Percentiles rank a stretch among this genome's conserved stretches.
phyloP scores from a whole-genome alignment of 2,113 vertebrate genomes.

The Candoia aspera region DNA sequence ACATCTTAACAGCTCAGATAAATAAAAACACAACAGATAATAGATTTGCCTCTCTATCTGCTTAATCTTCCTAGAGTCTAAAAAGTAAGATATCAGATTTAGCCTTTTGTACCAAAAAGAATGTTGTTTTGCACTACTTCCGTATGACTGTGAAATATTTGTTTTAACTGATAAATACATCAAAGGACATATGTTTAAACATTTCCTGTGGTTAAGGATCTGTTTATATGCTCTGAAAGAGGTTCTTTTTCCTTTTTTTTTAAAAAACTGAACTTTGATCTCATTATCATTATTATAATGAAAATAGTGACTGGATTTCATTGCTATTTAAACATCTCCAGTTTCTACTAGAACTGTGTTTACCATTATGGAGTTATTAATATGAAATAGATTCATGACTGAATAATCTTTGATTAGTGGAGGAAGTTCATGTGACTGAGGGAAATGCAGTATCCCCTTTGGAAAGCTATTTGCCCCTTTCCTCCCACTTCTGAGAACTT shows the following conservation, averaged over 20 bases:
- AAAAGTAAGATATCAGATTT: conserved; percentile 40
- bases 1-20: background rate
- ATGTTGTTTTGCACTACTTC: conserved; percentile 55
- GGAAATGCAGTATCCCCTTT: background rate
- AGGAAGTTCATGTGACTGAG: background rate
- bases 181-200: conserved; percentile 68
- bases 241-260: background rate
- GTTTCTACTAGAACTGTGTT: conserved; percentile 44
- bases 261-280: conserved; percentile 61
- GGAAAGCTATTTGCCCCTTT: background rate
- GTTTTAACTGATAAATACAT: conserved; percentile 72
- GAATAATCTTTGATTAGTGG: background rate
- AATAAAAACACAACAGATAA: background rate
- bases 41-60: conserved; percentile 20
- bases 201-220: conserved; percentile 60
- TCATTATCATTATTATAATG: conserved; percentile 64
- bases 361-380: conserved; percentile 12
- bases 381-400: background rate
- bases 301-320: conserved; percentile 65
- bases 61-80: conserved; percentile 38
- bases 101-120: conserved; percentile 45
- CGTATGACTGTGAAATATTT: conserved; percentile 59
- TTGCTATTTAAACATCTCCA: conserved; percentile 63
- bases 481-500: background rate
- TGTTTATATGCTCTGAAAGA: conserved; percentile 61